Base-by-base conservation (phyloP, 2,888 invertebrate species). In the Morpho deidamia region DNA sequence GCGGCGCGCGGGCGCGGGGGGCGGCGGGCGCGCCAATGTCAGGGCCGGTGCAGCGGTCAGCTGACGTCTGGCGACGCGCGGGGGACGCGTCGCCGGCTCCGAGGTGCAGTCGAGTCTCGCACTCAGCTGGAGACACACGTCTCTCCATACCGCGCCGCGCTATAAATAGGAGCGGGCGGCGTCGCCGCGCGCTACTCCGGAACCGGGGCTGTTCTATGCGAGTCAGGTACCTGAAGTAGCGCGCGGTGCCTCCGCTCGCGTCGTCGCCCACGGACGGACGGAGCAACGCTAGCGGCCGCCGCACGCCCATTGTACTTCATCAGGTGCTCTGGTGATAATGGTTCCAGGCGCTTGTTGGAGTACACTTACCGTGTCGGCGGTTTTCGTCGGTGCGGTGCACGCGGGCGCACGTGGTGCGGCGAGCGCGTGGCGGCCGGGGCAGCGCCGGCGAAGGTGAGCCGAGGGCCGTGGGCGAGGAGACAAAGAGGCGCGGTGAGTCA, bases 141-240 rank as follows among this genome's bases (percentile, higher is more conserved):
- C 70, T 67, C 74, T 68, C 66, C 62, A 64, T 60, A 53, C 53
- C 67, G 65, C 64, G 71, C 64, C 80, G 77, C 78, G 78, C 79
- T 81, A 80, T 79, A 62, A 70, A 78, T 79, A 83, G 76, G 69
- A 76, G 64, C 71, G 67, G 79, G 78, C 79, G 80, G 75, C 67
- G 82, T 74, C 82, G 74, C 91, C 93, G 92, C 94, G 96, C 93
- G 96, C 93, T 96, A 95, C 96, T 93, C 95, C 92, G 95, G 95
- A 95, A 93, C 95, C 95, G 90, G 92, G 91, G 94, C 96, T 96
- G 87, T 89, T 91, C 91, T 90, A 85, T 85, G 81, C 80, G 86
- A 96, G 97, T 97, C 97, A 97, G 97, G 97, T 97, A 97, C 97
- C 97, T 96, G 96, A 97, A 97, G 97, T 97, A 97, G 97, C 97